Evolutionary conservation across 2,113 vertebrate species (phyloP).

Genomic region (Euleptes europaea): DNA sequence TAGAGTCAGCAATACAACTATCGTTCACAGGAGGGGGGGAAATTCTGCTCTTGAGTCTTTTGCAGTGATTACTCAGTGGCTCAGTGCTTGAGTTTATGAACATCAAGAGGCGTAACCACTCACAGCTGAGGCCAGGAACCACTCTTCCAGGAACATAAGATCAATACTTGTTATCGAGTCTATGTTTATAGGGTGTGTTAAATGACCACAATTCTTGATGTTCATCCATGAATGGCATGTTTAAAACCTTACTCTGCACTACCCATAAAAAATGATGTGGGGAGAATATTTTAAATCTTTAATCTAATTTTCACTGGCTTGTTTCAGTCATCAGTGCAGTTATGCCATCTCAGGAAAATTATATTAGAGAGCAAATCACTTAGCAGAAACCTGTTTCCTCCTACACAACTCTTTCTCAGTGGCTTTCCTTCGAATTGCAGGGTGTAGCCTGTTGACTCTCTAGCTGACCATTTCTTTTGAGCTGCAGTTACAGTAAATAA

Average conservation of each 20-base stretch:
- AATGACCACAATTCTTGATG: conserved; percentile 45
- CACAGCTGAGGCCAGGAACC: conserved; percentile 42
- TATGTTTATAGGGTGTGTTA: conserved; percentile 51
- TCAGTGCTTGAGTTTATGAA: conserved; percentile 58
- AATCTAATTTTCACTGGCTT: conserved; percentile 13
- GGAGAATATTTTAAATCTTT: conserved; percentile 42
- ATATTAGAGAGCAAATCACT: background rate
- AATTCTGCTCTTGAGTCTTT: conserved; percentile 29
- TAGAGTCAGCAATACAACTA: background rate
- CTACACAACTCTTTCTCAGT: background rate
- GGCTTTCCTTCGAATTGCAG: background rate
- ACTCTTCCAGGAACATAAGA: conserved; percentile 60
- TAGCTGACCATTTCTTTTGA: background rate
- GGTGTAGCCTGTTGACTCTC: background rate
- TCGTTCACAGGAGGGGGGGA: conserved; percentile 4
- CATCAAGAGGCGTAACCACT: conserved; percentile 46
- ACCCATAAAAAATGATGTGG: background rate
- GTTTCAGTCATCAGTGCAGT: background rate
- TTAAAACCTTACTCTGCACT: conserved; percentile 32
- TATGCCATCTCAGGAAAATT: background rate
- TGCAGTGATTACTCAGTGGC: conserved; percentile 45
- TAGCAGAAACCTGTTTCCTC: background rate
- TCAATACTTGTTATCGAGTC: conserved; percentile 54
- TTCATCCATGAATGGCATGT: conserved; percentile 33
- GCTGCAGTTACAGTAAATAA: background rate